Evolutionary conservation across 1,140 invertebrate species (phyloP).

Genomic region (Yoshiicerus persimilis): DNA sequence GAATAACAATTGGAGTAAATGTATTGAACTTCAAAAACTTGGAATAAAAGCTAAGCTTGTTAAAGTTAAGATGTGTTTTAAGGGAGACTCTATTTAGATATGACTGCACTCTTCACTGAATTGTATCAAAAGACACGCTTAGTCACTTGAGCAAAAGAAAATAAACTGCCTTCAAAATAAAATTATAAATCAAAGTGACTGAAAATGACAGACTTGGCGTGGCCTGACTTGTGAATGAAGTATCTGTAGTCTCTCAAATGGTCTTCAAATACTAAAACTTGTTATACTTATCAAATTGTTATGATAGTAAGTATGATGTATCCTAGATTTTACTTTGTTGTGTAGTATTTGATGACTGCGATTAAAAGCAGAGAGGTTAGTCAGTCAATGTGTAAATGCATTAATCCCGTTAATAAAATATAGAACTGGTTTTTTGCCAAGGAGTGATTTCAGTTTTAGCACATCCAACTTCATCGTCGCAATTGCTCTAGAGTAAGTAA

Average conservation of each 20-base stretch:
- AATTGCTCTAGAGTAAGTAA: not conserved
- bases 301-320: not conserved
- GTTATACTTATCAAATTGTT: not conserved
- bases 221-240: no score
- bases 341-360: not conserved
- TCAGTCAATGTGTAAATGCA: conserved; percentile 1
- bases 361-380: not conserved
- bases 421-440: conserved; percentile 1
- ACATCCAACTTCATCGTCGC: not conserved
- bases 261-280: not conserved
- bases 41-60: no score
- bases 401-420: not conserved
- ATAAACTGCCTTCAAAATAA: not conserved
- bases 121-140: not conserved
- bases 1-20: no score
- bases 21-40: no score
- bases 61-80: no score
- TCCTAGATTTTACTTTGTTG: not conserved
- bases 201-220: not conserved
- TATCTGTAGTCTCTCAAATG: no score
- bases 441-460: not conserved
- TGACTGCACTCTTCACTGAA: not conserved
- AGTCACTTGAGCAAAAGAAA: not conserved
- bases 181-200: not conserved
- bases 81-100: not conserved